Percentiles rank a stretch among this genome's conserved stretches.
phyloP scores from a whole-genome alignment of 2,113 vertebrate genomes.

The Indri indri region DNA sequence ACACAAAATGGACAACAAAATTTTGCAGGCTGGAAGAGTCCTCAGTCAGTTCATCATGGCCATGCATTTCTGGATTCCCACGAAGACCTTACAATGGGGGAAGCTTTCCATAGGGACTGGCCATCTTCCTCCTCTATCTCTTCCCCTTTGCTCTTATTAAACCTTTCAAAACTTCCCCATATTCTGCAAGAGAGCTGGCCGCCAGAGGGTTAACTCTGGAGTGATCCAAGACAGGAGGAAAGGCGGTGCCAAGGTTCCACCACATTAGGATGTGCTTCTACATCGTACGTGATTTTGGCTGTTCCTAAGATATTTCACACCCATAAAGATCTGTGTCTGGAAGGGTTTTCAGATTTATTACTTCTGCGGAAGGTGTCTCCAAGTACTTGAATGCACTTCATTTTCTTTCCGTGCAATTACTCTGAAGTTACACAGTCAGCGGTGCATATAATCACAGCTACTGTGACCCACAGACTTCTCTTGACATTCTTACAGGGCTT shows the following conservation, averaged over 20 bases:
- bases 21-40: not conserved
- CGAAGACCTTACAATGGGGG: fast-evolving
- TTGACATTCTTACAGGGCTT: not conserved
- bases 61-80: not conserved
- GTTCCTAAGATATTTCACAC: not conserved
- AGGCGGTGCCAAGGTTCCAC: not conserved
- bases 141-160: not conserved
- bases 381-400: not conserved
- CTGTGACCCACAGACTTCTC: not conserved
- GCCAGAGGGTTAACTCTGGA: not conserved
- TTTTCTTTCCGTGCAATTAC: not conserved
- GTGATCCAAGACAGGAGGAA: not conserved
- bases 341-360: not conserved
- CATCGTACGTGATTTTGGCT: not conserved
- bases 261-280: not conserved
- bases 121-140: not conserved
- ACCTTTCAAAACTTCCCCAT: not conserved
- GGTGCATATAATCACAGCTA: not conserved
- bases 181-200: not conserved
- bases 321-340: not conserved
- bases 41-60: not conserved
- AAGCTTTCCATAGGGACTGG: not conserved
- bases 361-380: not conserved
- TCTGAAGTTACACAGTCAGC: not conserved
- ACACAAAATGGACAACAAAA: not conserved